phyloP scores from a whole-genome alignment of 2,888 invertebrate genomes.

The Ophion slaviceki region DNA sequence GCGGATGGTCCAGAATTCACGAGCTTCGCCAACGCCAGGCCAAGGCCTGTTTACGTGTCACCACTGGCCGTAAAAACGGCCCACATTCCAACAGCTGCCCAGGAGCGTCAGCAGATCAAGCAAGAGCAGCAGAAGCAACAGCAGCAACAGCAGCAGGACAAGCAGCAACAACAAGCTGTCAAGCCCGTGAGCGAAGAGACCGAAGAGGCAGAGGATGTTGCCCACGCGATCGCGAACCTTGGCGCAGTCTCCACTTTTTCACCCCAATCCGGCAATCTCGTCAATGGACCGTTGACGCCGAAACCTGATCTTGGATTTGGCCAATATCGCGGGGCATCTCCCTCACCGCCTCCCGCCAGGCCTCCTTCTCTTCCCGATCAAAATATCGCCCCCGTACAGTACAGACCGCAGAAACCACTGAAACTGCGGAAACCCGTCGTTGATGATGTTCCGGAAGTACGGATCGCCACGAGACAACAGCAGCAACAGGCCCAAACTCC shows the following conservation, averaged over 20 bases:
- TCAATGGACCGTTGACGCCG: slow-evolving; percentile 58
- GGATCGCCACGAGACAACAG: slow-evolving; percentile 54
- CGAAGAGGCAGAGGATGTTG: slow-evolving; percentile 74
- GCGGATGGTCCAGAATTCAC: slow-evolving; percentile 46
- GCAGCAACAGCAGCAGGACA: slow-evolving; percentile 41
- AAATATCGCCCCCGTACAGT: slow-evolving; percentile 69
- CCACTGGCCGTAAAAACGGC: slow-evolving; percentile 33
- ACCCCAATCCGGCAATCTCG: slow-evolving; percentile 61
- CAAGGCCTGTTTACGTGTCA: slow-evolving; percentile 48
- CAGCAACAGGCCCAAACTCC: slow-evolving; percentile 62
- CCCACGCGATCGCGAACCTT: slow-evolving; percentile 71
- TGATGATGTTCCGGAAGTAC: slow-evolving; percentile 71
- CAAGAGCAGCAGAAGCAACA: slow-evolving; percentile 57
- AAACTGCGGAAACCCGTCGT: slow-evolving; percentile 73
- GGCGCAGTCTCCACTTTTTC: slow-evolving; percentile 66
- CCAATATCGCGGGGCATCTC: slow-evolving; percentile 55
- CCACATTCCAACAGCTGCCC: slow-evolving; percentile 25
- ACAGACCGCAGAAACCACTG: slow-evolving; percentile 72
- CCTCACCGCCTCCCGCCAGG: slow-evolving; percentile 34
- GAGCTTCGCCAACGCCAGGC: slow-evolving; percentile 31
- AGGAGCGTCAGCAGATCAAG: slow-evolving; percentile 49
- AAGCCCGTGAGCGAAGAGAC: slow-evolving; percentile 79
- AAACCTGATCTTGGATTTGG: slow-evolving; percentile 61
- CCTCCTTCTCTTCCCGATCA: slow-evolving; percentile 55
- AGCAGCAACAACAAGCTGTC: slow-evolving; percentile 56